Evolutionary conservation across 2,113 vertebrate genomes (phyloP), one percentile per base, ranked within the genome.

Genomic region (Tretioscincus oriximinensis): DNA sequence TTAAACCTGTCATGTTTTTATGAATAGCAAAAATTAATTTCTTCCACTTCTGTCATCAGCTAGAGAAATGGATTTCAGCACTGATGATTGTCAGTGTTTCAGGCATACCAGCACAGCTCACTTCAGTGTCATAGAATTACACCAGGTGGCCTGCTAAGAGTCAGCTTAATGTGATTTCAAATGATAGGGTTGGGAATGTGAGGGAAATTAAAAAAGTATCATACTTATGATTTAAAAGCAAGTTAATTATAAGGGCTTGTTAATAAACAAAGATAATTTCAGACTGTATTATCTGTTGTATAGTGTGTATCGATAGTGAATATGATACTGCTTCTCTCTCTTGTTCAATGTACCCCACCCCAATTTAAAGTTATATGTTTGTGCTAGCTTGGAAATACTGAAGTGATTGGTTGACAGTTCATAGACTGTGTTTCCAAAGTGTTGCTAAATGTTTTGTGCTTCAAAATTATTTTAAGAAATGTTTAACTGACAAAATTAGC

Each of bases 211-310:
- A 96, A 96, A 96, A 94, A 96, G 94, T 95, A 95, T 96, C 95
- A 96, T 95, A 96, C 95, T 95, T 96, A 93, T 95, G 95, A 95
- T 96, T 96, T 96, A 96, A 96, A 96, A 95, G 94, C 95, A 94
- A 95, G 94, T 96, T 95, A 96, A 96, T 96, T 96, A 93, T 92
- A 92, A 95, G 94, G 93, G 93, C 93, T 95, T 95, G 95, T 95
- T 96, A 96, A 96, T 96, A 96, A 96, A 96, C 94, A 96, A 95
- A 94, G 94, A 92, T 93, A 93, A 94, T 91, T 95, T 92, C 92
- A 82, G 90, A 90, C 88, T 92, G 92, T 93, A 95, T 93, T 94
- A 92, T 95, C 92, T 95, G 89, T 94, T 94, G 87, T 90, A 88
- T 90, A 90, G 90, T 80, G 90, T 81, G 1, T 94, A 95, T 94